A percentile compares a stretch with the other conserved stretches of the same genome.
phyloP scores from a whole-genome alignment of 2,113 vertebrate genomes.

The Apodemus speciosus region DNA sequence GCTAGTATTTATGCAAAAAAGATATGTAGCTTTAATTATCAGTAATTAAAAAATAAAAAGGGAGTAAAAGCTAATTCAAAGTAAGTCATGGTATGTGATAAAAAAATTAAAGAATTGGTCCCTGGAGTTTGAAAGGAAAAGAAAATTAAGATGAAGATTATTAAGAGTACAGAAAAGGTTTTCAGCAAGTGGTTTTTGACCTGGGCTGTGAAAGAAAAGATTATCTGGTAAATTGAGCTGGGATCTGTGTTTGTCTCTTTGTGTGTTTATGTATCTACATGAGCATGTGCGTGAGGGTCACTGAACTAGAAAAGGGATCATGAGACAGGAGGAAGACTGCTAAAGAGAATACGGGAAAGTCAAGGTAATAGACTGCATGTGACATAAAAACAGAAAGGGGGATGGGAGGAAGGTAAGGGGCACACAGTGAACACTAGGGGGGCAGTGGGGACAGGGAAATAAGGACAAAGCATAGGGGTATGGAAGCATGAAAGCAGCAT shows the following conservation, averaged over 20 bases:
- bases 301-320: neutral
- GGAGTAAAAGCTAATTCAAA: neutral
- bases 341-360: neutral
- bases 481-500: neutral
- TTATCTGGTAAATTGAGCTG: neutral
- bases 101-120: neutral
- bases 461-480: neutral
- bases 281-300: neutral
- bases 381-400: neutral
- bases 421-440: neutral
- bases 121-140: neutral
- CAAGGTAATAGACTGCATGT: neutral
- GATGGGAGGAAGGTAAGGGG: neutral
- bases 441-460: neutral
- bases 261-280: neutral
- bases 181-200: neutral
- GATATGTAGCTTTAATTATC: neutral
- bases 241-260: neutral
- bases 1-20: neutral
- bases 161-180: neutral
- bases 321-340: neutral
- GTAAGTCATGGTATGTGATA: neutral
- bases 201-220: neutral
- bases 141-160: neutral
- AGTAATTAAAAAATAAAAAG: neutral